Evolutionary conservation across 2,113 vertebrate genomes (phyloP).

Genomic region (Periophthalmodon schlosseri): DNA sequence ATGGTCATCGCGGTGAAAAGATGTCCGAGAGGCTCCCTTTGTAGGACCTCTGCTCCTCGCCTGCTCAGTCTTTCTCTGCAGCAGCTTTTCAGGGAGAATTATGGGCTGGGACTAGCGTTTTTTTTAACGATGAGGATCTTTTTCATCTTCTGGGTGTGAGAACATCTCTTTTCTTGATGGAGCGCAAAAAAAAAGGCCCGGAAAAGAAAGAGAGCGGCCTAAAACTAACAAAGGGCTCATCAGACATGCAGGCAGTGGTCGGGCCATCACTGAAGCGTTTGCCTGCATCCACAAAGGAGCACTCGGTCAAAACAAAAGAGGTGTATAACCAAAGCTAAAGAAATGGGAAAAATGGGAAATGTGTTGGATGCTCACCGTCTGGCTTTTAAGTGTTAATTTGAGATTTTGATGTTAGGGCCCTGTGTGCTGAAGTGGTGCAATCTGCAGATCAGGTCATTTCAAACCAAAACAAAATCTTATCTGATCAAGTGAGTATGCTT

Average conservation of each 20-base stretch:
- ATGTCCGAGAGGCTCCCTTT: conserved; percentile 56
- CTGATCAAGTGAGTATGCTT: neutral
- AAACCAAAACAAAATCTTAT: conserved; percentile 6
- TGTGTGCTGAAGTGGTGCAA: neutral
- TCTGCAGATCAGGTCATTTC: neutral
- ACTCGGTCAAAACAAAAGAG: conserved; percentile 22
- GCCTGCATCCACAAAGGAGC: conserved; percentile 32
- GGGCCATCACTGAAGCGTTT: conserved; percentile 43
- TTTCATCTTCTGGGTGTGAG: conserved; percentile 58
- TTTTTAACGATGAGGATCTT: conserved; percentile 20
- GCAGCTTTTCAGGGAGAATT: conserved; percentile 63
- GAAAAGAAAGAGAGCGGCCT: conserved; percentile 53
- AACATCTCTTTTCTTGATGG: conserved; percentile 62
- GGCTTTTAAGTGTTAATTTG: conserved; percentile 5
- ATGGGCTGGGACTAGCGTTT: conserved; percentile 50
- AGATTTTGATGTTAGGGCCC: neutral
- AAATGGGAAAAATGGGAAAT: conserved; percentile 10
- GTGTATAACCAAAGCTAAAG: conserved; percentile 1
- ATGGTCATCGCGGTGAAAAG: conserved; percentile 70
- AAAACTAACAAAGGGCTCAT: conserved; percentile 63
- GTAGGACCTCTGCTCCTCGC: conserved; percentile 44
- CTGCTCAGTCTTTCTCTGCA: conserved; percentile 35
- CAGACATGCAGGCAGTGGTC: conserved; percentile 64
- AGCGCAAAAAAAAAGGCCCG: conserved; percentile 34
- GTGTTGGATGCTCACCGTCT: conserved; percentile 1